A percentile compares a stretch with the other conserved stretches of the same genome.
Evolutionary conservation across 2,797 vertebrate species (phyloP).

Genomic region (Alouatta caraya): DNA sequence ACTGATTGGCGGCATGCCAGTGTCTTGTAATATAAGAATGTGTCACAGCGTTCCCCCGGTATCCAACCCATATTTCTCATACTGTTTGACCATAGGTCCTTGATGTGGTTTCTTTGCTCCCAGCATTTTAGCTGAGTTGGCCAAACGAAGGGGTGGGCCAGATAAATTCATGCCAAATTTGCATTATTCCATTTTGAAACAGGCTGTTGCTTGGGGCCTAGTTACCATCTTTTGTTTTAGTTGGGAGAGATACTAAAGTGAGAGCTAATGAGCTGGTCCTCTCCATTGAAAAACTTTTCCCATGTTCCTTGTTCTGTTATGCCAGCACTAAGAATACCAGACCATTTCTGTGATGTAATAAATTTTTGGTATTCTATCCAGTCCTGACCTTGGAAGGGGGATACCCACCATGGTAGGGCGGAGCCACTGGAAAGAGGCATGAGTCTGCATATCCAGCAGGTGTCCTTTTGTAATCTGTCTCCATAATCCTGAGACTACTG

Average conservation of each 20-base stretch:
- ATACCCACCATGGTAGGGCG: background rate
- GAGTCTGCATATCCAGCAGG: background rate
- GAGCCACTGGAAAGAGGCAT: background rate
- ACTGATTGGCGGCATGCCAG: background rate
- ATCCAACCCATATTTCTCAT: background rate
- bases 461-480: background rate
- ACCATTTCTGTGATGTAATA: background rate
- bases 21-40: background rate
- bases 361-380: background rate
- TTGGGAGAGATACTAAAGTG: background rate
- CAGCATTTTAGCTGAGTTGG: background rate
- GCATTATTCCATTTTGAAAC: background rate
- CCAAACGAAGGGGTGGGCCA: background rate
- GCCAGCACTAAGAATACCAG: background rate
- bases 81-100: background rate
- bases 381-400: background rate
- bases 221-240: background rate
- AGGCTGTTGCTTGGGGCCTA: background rate
- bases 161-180: background rate
- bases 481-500: background rate
- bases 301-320: background rate
- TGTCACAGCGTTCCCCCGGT: background rate
- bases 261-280: background rate
- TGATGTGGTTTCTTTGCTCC: background rate
- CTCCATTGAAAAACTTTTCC: background rate